phyloP scores from a whole-genome alignment of 2,113 vertebrate species.

The Brachypodius melanocephalos region DNA sequence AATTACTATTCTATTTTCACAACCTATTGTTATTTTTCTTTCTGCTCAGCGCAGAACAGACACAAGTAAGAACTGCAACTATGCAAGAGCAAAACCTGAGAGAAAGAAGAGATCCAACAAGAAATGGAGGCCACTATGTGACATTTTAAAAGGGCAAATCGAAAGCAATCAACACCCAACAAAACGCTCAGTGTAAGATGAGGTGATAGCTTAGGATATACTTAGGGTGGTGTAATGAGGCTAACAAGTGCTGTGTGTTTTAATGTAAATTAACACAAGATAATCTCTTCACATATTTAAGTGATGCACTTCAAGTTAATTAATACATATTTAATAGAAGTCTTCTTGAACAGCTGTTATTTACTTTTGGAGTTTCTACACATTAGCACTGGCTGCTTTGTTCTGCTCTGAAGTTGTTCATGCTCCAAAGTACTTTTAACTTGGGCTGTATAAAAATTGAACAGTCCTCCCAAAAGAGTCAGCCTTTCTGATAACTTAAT shows the following conservation, averaged over 20 bases:
- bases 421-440: slow-evolving; percentile 52
- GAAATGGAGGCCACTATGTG: slow-evolving; percentile 45
- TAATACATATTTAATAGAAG: slow-evolving; percentile 72
- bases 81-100: neutral
- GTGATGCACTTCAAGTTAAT: slow-evolving; percentile 71
- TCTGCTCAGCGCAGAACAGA: neutral
- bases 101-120: slow-evolving; percentile 16
- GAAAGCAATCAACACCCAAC: slow-evolving; percentile 66
- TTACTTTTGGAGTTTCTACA: slow-evolving; percentile 70
- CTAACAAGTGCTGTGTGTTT: slow-evolving; percentile 66
- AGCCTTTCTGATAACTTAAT: slow-evolving; percentile 67
- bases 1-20: neutral
- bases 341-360: slow-evolving; percentile 73
- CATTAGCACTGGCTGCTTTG: slow-evolving; percentile 65
- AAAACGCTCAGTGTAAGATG: slow-evolving; percentile 29
- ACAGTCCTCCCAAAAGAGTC: slow-evolving; percentile 53
- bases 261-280: slow-evolving; percentile 69
- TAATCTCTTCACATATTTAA: slow-evolving; percentile 72
- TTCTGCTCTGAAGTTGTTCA: slow-evolving; percentile 59
- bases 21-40: neutral
- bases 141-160: slow-evolving; percentile 71
- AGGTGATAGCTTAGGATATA: slow-evolving; percentile 50
- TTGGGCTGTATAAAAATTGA: slow-evolving; percentile 48
- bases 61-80: neutral
- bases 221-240: slow-evolving; percentile 50